Conservation (phyloP, 30 jellyfish, hydroid and myxozoan genomes). For the Phacellophora camtschatica region DNA sequence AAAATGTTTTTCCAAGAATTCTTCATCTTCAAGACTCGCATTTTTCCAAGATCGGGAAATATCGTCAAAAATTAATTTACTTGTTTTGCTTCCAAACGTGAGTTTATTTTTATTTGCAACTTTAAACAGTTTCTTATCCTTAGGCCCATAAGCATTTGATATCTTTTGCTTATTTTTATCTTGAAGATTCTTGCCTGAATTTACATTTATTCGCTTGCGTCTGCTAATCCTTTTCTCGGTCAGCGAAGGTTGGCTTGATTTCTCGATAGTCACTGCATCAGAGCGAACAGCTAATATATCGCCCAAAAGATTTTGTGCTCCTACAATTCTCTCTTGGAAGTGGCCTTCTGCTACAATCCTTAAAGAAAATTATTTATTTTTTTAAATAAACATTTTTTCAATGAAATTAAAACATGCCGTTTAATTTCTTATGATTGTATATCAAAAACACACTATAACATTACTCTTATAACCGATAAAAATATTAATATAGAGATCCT, state of each 20-base stretch:
- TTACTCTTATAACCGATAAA: too few relatives aligned
- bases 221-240: not conserved
- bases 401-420: too few relatives aligned
- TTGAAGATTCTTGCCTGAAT: not conserved
- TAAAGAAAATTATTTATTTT: too few relatives aligned
- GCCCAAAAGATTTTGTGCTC: constrained; percentile 23
- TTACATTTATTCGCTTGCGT: not conserved
- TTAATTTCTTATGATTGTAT: too few relatives aligned
- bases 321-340: constrained; percentile 46
- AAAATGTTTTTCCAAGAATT: not conserved
- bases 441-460: too few relatives aligned
- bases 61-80: constrained; percentile 5
- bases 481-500: too few relatives aligned
- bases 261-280: constrained; percentile 25
- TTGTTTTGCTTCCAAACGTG: not conserved
- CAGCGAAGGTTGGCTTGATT: constrained; percentile 2
- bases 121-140: not conserved
- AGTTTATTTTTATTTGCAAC: not conserved
- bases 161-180: not conserved
- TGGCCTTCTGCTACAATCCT: constrained; percentile 26
- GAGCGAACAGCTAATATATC: constrained; percentile 36
- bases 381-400: too few relatives aligned
- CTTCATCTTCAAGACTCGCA: constrained; percentile 4
- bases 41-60: constrained; percentile 53
- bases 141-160: not conserved